A percentile compares a stretch with the other conserved stretches of the same genome.
Conservation (phyloP, 2,113 vertebrate species). For the Passerina amoena region DNA sequence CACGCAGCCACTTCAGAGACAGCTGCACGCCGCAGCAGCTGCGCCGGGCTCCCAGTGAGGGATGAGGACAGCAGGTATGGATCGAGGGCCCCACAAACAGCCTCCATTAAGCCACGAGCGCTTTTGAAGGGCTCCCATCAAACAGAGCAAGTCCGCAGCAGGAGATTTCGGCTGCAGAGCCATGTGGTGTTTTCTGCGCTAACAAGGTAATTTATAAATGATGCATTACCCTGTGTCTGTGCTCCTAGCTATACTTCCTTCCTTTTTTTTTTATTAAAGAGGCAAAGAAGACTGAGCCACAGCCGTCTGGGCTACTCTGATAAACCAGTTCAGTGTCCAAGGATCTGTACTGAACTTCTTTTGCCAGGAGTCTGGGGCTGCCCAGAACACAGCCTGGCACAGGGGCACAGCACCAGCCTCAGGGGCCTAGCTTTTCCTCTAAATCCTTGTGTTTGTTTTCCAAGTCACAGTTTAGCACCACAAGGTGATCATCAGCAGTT, state of each 20-base stretch:
- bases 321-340: background rate
- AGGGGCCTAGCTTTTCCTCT: background rate
- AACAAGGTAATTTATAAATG: slow-evolving; percentile 86
- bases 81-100: slow-evolving; percentile 77
- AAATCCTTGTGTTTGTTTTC: background rate
- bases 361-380: background rate
- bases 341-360: background rate
- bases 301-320: slow-evolving; percentile 11
- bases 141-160: slow-evolving; percentile 70
- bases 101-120: slow-evolving; percentile 72
- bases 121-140: slow-evolving; percentile 84
- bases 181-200: slow-evolving; percentile 75
- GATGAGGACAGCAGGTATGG: slow-evolving; percentile 88
- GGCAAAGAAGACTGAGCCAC: slow-evolving; percentile 16
- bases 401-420: accelerated
- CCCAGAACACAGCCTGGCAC: background rate
- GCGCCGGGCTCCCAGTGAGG: slow-evolving; percentile 87
- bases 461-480: background rate
- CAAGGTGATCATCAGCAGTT: background rate
- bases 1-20: slow-evolving; percentile 93
- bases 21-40: slow-evolving; percentile 88
- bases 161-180: slow-evolving; percentile 85
- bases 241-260: background rate
- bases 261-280: slow-evolving; percentile 19
- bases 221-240: slow-evolving; percentile 73